Evolutionary conservation across 2,797 vertebrate genomes (phyloP), one percentile per base, ranked within the genome.

Genomic region (Squalus acanthias): DNA sequence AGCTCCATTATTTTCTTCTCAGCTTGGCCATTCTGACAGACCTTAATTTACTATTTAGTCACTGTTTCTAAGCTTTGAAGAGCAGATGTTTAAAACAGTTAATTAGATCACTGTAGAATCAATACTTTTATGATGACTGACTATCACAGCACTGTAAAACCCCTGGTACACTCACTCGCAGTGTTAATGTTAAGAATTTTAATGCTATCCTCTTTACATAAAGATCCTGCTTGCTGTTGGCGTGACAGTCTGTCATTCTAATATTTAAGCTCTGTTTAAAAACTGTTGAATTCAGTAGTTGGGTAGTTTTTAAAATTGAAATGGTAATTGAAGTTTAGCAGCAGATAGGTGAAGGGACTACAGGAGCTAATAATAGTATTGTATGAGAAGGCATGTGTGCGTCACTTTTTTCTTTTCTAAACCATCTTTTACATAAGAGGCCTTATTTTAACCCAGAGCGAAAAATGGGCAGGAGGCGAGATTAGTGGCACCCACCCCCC

Each of bases 241-340:
- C 60, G 57, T 91, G 57, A 63, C 12, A 91, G 85, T 53, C 13
- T 91, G 24, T 63, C 26, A 91, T 63, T 60, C 53, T 63, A 91
- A 91, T 63, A 63, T 63, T 91, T 91, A 63, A 91, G 29, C 88
- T 63, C 88, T 57, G 63, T 91, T 91, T 63, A 91, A 63, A 33
- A 91, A 63, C 88, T 63, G 88, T 91, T 63, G 29, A 60, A 5
- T 26, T 33, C 29, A 60, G 57, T n/a, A 26, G 29, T 60, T n/a
- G 63, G 13, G 53, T 69, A 67, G 15, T 20, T 93, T 85, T 93
- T 93, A 67, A 67, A 93, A 67, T 22, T 93, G 91, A 67, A 69
- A 69, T 46, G 63, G 91, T 39, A 93, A 93, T 93, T 67, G 91
- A 39, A 65, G 91, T 39, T 20, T n/a, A 39, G n/a, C 2, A 93